These are phyloP conservation scores for Phaethon lepturus DNA, from an alignment of 2,113 vertebrate genomes.

Conservation along the genomic window DNA sequence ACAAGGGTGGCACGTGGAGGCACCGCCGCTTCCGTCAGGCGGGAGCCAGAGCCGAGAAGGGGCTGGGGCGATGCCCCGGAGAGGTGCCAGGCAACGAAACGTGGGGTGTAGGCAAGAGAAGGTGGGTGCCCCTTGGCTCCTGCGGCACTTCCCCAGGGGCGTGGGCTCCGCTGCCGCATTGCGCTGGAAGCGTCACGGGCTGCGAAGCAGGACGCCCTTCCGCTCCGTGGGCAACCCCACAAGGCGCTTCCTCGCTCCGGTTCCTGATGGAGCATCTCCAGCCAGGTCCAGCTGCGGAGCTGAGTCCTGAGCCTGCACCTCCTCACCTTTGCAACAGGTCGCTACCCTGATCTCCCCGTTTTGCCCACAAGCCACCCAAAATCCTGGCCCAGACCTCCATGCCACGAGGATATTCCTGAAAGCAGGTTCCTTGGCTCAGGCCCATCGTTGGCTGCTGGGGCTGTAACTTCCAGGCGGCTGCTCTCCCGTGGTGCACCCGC, in stretches of 20 bases:
- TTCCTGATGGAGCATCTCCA: not conserved
- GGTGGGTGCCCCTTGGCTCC: not conserved
- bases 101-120: too few relatives aligned
- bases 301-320: not conserved
- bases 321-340: too few relatives aligned
- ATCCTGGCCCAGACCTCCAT: not conserved
- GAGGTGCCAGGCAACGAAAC: not conserved
- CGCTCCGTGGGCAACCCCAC: too few relatives aligned
- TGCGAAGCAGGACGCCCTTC: accelerated
- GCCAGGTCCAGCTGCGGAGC: not conserved
- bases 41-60: not conserved
- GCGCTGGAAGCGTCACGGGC: accelerated
- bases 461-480: too few relatives aligned
- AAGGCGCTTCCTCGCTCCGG: accelerated
- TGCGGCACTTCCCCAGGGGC: not conserved
- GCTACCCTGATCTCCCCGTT: not conserved
- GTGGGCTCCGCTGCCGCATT: accelerated
- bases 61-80: accelerated
- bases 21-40: not conserved
- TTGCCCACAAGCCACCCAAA: not conserved
- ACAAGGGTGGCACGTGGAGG: too few relatives aligned
- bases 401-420: not conserved
- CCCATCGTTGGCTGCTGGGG: too few relatives aligned
- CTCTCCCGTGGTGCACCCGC: not conserved
- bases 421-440: not conserved